These are phyloP conservation scores for Danio albolineatus DNA, from an alignment of 2,797 vertebrate genomes.

Conservation along the genomic window DNA sequence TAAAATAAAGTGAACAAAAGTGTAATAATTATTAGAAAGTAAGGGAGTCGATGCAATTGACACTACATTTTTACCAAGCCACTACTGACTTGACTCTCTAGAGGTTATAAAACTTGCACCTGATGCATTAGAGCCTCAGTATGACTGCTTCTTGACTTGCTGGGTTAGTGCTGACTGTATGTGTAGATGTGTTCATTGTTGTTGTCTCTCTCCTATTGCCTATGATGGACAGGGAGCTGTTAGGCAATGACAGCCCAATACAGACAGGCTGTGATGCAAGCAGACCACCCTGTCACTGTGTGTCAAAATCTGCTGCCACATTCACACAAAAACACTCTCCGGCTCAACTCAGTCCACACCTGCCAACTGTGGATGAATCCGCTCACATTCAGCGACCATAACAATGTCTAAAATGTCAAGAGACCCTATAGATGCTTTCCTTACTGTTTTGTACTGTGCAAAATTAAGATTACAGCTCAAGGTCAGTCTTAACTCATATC, in stretches of 20 bases:
- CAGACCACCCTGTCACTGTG: constrained; percentile 91
- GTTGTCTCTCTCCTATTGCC: constrained; percentile 70
- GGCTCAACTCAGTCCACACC: constrained; percentile 7
- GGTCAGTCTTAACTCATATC: too few species aligned
- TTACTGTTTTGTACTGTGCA: too few species aligned
- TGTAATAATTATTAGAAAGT: neutral
- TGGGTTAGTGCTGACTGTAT: constrained; percentile 17
- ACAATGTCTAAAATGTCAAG: neutral
- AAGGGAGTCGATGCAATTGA: neutral
- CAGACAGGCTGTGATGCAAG: constrained; percentile 89
- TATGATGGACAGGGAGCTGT: constrained; percentile 83
- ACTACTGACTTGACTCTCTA: neutral
- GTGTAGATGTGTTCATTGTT: constrained; percentile 65
- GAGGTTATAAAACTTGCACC: neutral
- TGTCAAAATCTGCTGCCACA: constrained; percentile 88
- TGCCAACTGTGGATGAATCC: neutral
- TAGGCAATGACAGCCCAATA: constrained; percentile 87
- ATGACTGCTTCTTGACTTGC: neutral
- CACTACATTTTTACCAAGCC: neutral
- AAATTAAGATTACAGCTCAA: neutral
- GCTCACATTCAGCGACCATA: neutral
- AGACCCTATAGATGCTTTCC: neutral
- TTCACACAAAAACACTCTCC: constrained; percentile 48
- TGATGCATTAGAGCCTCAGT: neutral
- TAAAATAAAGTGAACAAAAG: neutral